Evolutionary conservation across 2,888 invertebrate genomes (phyloP), one percentile per base, ranked within the genome.

Genomic region (Hemicrepidius hirtus): DNA sequence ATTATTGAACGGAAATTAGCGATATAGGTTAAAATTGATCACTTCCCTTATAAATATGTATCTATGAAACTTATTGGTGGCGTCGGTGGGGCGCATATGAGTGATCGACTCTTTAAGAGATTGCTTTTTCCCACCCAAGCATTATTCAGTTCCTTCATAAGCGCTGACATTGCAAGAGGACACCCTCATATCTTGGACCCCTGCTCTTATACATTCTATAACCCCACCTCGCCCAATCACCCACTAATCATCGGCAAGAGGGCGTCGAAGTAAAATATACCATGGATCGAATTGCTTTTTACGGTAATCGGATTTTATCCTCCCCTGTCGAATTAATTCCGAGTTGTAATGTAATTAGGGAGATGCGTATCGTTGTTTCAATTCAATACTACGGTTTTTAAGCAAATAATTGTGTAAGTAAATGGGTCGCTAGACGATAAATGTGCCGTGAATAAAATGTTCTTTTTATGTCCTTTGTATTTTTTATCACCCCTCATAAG

Each of bases 61-160:
- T 76, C 68, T 71, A 73, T 69, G 41, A 46, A 62, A 72, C 72
- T 71, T 68, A 69, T 69, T 74, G 74, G 62, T 37, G 69, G 18
- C 53, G 63, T 64, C 65, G 64, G 50, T 50, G 68, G 74, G 75
- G 76, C 76, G 79, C 76, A 79, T 79, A 80, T 84, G 82, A 84
- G 82, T 82, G 83, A 84, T 84, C 81, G 83, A 82, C 83, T 82
- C 80, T 82, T 81, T 82, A 83, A 84, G 83, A 83, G 82, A 83
- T 83, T 83, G 83, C 80, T 83, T 83, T 83, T 82, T 80, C 82
- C 81, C 78, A 78, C 74, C 77, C 78, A 77, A 77, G 79, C 82
- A 82, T 82, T 82, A 82, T 82, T 82, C 81, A 78, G 80, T 82
- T 81, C 67, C 80, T 83, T 81, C 83, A 84, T 83, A 83, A 83